Evolutionary conservation across 2,888 invertebrate genomes (phyloP), one percentile per base, ranked within the genome.

Genomic region (Odontomyia ornata): DNA sequence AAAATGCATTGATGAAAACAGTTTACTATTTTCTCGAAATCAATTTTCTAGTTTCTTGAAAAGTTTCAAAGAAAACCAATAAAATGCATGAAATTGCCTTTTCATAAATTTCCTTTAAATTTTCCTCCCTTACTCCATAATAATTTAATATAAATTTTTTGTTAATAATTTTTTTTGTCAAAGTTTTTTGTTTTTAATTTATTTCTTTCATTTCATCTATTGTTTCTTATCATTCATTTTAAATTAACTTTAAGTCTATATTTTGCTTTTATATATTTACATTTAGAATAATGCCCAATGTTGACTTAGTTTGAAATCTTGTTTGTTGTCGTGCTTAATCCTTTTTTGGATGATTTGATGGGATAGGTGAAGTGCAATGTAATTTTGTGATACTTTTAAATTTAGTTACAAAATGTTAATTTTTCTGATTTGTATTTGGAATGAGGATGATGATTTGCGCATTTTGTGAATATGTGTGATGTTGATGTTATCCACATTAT

Each of bases 281-380:
- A 79, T 79, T 79, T 79, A 79, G 79, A 79, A 79, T 79, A 79
- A 79, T 75, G 78, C 78, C 76, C 79, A 79, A 79, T 73, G 77
- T 77, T 78, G 77, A 65, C 77, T 57, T 69, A 43, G 69, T 76
- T 71, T 69, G 47, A 57, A 30, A 23, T 57, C 73, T 73, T 73
- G 73, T 73, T 73, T 73, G 73, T 60, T 36, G 60, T 27, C 43
- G 64, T 36, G 36, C 9, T 36, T 3, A 36, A 5, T 36, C 9
- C 36, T 36, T 9, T n/a, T n/a, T n/a, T n/a, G n/a, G n/a, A n/a
- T n/a, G n/a, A n/a, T n/a, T n/a, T n/a, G n/a, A n/a, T n/a, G n/a
- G n/a, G n/a, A n/a, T n/a, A n/a, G n/a, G n/a, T n/a, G n/a, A n/a
- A 9, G 36, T 75, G 62, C 60, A 30, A 57, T 56, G 11, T 72